Conservation (phyloP, 2,888 invertebrate genomes). For the Panopea generosa region DNA sequence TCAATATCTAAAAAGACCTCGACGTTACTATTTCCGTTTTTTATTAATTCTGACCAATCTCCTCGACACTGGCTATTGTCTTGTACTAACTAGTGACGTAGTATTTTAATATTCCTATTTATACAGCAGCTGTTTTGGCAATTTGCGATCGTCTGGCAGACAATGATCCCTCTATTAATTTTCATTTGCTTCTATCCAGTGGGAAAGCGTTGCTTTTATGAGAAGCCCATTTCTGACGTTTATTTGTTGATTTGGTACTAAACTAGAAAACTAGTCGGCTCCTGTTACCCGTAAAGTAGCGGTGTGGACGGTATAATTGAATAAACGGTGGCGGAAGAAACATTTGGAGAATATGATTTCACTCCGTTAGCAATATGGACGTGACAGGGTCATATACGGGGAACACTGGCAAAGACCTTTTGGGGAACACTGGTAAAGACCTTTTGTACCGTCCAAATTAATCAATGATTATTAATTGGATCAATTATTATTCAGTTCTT, state of each 20-base stretch:
- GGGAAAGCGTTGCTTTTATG: conserved; percentile 25
- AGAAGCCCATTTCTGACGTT: conserved; percentile 45
- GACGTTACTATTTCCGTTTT: too few species aligned
- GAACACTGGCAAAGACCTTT: too few species aligned
- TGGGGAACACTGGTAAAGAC: too few species aligned
- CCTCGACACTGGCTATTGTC: background rate
- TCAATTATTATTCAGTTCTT: too few species aligned
- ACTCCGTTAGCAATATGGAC: conserved; percentile 33
- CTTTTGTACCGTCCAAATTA: too few species aligned
- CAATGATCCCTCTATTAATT: conserved; percentile 51
- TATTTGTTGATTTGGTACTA: conserved; percentile 58
- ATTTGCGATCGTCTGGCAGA: conserved; percentile 36
- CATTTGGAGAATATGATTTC: conserved; percentile 21
- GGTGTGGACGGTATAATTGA: conserved; percentile 43
- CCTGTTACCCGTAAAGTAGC: conserved; percentile 44
- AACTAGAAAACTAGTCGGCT: conserved; percentile 50
- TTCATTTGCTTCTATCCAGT: conserved; percentile 39
- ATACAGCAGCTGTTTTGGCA: conserved; percentile 41
- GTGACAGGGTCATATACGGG: background rate
- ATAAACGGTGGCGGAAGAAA: conserved; percentile 31
- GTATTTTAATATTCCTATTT: conserved; percentile 28
- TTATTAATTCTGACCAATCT: too few species aligned
- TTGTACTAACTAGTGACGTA: conserved; percentile 24
- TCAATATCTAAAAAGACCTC: too few species aligned
- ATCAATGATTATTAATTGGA: too few species aligned